A percentile compares a stretch with the other conserved stretches of the same genome.
Conservation (phyloP, 2,797 vertebrate genomes). For the Oryzias dopingdopingensis region DNA sequence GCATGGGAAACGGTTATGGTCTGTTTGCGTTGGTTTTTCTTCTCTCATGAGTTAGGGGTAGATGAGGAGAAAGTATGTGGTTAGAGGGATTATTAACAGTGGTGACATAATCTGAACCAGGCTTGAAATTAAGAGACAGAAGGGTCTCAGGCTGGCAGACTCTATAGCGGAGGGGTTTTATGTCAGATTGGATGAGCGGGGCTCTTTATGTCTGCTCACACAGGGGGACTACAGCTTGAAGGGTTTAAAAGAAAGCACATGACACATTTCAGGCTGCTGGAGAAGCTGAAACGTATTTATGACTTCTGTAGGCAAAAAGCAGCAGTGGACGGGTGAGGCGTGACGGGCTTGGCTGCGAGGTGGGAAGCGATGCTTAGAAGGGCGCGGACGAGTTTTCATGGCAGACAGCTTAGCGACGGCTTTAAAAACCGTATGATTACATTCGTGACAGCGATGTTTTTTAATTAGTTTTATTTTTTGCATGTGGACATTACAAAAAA, state of each 20-base stretch:
- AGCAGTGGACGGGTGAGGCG: conserved; percentile 37
- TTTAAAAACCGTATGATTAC: conserved; percentile 30
- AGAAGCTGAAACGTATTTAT: conserved; percentile 41
- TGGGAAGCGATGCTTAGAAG: conserved; percentile 27
- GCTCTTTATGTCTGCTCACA: conserved; percentile 20
- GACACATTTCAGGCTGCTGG: conserved; percentile 37
- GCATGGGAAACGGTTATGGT: conserved; percentile 66
- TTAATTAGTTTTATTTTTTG: conserved; percentile 10
- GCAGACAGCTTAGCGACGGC: conserved; percentile 23
- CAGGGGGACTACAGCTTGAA: conserved; percentile 13
- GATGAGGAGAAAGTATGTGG: conserved; percentile 31
- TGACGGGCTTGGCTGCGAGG: conserved; percentile 32
- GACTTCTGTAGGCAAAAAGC: conserved; percentile 18
- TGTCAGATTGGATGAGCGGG: conserved; percentile 17
- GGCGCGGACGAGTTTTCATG: conserved; percentile 25
- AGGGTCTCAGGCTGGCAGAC: conserved; percentile 24
- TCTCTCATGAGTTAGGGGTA: conserved; percentile 37
- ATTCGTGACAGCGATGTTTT: conserved; percentile 17
- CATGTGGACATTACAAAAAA: conserved; percentile 28
- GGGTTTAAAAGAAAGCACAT: conserved; percentile 28
- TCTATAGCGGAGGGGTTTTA: conserved; percentile 12
- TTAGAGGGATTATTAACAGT: conserved; percentile 40
- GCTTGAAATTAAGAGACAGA: conserved; percentile 23
- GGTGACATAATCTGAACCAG: conserved; percentile 18
- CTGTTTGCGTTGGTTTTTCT: conserved; percentile 16